phyloP scores from a whole-genome alignment of 2,113 vertebrate genomes.

The Myocastor coypus region DNA sequence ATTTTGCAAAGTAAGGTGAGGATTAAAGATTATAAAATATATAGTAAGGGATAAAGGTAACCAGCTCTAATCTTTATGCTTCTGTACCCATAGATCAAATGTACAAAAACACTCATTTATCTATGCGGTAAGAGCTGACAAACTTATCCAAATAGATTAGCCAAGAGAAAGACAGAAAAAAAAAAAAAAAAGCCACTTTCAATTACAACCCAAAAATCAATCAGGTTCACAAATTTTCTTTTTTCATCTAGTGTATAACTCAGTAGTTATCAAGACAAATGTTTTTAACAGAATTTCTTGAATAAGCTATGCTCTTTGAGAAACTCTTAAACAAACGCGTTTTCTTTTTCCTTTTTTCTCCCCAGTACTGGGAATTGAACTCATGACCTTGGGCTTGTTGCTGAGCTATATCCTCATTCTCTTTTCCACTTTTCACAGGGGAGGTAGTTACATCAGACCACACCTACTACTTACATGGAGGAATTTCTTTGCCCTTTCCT shows the following conservation, averaged over 20 bases:
- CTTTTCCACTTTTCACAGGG: constrained; percentile 19
- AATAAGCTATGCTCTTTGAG: not conserved
- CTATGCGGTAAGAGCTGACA: not conserved
- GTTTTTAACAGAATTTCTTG: constrained; percentile 6
- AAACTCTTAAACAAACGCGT: constrained; percentile 17
- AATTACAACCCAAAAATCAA: not conserved
- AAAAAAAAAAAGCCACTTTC: not conserved
- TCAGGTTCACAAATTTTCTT: constrained; percentile 22
- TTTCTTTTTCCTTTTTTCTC: no score
- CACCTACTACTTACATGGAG: not conserved
- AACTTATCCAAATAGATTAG: constrained; percentile 29
- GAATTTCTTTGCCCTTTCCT: not conserved
- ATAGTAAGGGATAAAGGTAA: not conserved
- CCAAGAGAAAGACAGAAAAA: not conserved
- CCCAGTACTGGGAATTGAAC: no score
- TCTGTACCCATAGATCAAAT: not conserved
- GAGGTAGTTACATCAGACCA: not conserved
- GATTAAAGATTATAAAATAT: constrained; percentile 33
- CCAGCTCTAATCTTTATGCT: not conserved
- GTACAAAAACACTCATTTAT: not conserved
- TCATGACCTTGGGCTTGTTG: no score
- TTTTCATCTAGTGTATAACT: not conserved
- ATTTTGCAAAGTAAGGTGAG: constrained; percentile 28
- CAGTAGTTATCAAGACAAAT: constrained; percentile 42
- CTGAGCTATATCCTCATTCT: no score